Percentiles rank a stretch among this genome's conserved stretches.
Evolutionary conservation across 2,797 vertebrate species (phyloP).

Genomic region (Gouania willdenowi): DNA sequence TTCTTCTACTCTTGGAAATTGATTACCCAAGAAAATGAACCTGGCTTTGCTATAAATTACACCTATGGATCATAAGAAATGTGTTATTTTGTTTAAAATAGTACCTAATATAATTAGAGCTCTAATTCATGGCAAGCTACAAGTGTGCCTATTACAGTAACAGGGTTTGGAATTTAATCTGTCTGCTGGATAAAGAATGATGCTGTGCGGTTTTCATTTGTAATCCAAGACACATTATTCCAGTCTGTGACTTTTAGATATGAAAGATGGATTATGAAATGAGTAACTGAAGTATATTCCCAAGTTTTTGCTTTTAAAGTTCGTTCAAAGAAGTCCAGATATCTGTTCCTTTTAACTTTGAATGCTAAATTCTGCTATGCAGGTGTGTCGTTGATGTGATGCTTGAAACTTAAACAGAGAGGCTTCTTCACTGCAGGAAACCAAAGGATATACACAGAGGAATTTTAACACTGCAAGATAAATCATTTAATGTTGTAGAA

Average conservation of each 20-base stretch:
- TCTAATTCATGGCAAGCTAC: conserved; percentile 98
- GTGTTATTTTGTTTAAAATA: conserved; percentile 99
- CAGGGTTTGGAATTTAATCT: conserved; percentile 95
- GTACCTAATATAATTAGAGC: conserved; percentile 97
- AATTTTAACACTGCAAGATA: too few relatives aligned
- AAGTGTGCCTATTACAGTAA: conserved; percentile 97
- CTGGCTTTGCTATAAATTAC: conserved; percentile 99
- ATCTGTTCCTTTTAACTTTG: too few relatives aligned
- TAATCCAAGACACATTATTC: conserved; percentile 93
- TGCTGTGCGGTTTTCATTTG: conserved; percentile 93
- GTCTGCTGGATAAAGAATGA: conserved; percentile 92
- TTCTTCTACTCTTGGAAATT: conserved; percentile 89
- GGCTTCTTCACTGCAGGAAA: too few relatives aligned
- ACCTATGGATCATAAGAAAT: conserved; percentile 95
- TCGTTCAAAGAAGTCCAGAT: conserved; percentile 69
- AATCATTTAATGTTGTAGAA: too few relatives aligned
- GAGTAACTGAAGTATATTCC: conserved; percentile 82
- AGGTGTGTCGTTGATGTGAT: too few relatives aligned
- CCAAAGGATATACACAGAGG: too few relatives aligned
- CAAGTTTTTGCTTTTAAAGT: conserved; percentile 84
- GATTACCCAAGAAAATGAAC: conserved; percentile 96
- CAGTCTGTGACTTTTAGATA: conserved; percentile 91
- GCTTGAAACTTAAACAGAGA: too few relatives aligned
- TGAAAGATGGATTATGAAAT: conserved; percentile 88
- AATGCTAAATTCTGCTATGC: too few relatives aligned